Percentiles rank a stretch among this genome's conserved stretches.
phyloP scores from a whole-genome alignment of 2,888 invertebrate species.

The Callyntrura guangdongensis region DNA sequence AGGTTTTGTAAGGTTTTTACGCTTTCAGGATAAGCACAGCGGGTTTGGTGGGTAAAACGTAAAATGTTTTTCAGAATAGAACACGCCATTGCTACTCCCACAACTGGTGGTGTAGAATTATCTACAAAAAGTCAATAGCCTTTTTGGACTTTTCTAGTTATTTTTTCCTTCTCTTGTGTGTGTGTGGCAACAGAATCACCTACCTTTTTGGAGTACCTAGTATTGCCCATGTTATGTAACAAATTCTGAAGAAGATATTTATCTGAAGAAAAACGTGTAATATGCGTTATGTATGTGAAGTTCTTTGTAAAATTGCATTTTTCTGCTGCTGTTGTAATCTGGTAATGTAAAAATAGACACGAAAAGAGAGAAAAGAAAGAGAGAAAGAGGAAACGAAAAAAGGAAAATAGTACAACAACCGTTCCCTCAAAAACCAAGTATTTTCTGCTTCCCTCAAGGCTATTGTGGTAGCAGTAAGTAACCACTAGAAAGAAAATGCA shows the following conservation, averaged over 20 bases:
- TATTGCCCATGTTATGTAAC: neutral
- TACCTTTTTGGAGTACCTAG: neutral
- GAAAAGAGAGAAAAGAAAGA: neutral
- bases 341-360: constrained; percentile 25
- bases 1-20: constrained; percentile 10
- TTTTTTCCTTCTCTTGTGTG: neutral
- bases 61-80: too few relatives aligned
- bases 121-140: constrained; percentile 53
- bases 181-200: neutral
- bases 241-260: too few relatives aligned
- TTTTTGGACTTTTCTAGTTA: constrained; percentile 28
- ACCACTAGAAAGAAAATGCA: constrained; percentile 17
- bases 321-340: too few relatives aligned
- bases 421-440: neutral
- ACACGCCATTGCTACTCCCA: too few relatives aligned
- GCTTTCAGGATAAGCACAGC: neutral
- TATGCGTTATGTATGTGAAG: neutral
- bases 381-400: too few relatives aligned
- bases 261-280: neutral
- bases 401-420: neutral
- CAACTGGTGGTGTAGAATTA: too few relatives aligned
- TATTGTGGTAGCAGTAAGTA: neutral
- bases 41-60: too few relatives aligned
- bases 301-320: constrained; percentile 38
- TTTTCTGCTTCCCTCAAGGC: neutral